Evolutionary conservation across 2,113 vertebrate species (phyloP).

Genomic region (Tragelaphus buxtoni): DNA sequence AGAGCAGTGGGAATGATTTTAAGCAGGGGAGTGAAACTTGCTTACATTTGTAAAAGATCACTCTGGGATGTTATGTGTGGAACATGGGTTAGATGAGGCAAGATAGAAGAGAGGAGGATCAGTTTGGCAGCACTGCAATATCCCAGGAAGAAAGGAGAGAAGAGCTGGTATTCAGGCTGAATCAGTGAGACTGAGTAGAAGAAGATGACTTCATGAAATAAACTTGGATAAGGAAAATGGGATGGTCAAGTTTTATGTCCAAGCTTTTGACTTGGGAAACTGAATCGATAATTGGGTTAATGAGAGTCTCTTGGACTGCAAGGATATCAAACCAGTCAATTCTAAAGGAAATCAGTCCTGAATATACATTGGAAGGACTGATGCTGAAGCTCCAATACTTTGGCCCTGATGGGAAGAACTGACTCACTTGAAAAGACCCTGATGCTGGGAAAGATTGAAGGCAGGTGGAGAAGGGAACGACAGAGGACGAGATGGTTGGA

Average conservation of each 20-base stretch:
- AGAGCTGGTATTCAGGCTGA: not conserved
- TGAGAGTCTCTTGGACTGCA: not conserved
- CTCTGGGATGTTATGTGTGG: not conserved
- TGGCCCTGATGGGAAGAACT: not conserved
- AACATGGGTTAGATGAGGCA: not conserved
- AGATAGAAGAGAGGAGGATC: not conserved
- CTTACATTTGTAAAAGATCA: not conserved
- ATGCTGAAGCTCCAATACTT: not conserved
- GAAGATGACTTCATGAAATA: not conserved
- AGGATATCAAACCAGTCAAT: not conserved
- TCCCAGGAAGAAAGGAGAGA: not conserved
- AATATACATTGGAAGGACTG: not conserved
- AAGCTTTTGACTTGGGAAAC: not conserved
- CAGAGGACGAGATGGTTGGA: not conserved
- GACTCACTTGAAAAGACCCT: not conserved
- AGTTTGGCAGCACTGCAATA: not conserved
- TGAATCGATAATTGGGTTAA: not conserved
- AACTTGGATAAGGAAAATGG: not conserved
- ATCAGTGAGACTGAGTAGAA: not conserved
- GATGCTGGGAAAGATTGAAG: not conserved
- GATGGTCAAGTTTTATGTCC: no score
- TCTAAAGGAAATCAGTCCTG: not conserved
- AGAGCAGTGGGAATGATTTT: not conserved
- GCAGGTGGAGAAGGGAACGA: not conserved
- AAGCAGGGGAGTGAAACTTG: not conserved